Conservation (phyloP, 1,140 invertebrate species). For the Piezodorus guildinii region DNA sequence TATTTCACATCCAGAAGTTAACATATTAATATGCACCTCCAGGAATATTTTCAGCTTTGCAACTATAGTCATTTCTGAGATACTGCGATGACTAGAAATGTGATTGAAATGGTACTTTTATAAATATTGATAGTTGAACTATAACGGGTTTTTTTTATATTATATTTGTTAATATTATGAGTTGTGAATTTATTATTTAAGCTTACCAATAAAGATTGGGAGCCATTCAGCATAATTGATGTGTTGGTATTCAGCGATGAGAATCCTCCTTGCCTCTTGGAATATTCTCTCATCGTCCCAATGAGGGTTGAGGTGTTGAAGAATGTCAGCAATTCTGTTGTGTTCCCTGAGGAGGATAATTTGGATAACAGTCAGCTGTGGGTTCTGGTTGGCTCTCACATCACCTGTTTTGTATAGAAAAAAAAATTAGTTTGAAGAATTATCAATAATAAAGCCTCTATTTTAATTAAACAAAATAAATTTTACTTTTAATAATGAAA, state of each 20-base stretch:
- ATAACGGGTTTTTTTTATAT: too few relatives aligned
- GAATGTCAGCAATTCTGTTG: constrained; percentile 46
- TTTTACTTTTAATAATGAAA: too few relatives aligned
- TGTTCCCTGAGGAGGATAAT: constrained; percentile 53
- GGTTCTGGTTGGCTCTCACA: constrained; percentile 49
- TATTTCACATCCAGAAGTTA: too few relatives aligned
- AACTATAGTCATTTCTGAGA: too few relatives aligned
- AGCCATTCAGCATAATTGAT: constrained; percentile 50
- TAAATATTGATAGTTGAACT: too few relatives aligned
- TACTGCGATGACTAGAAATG: too few relatives aligned
- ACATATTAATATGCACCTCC: too few relatives aligned
- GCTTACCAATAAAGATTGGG: constrained; percentile 41
- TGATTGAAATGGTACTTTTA: too few relatives aligned
- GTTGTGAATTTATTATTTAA: neutral
- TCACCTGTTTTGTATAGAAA: constrained; percentile 40
- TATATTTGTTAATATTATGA: too few relatives aligned
- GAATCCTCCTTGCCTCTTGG: constrained; percentile 51
- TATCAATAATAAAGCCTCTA: too few relatives aligned
- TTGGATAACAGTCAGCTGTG: constrained; percentile 44
- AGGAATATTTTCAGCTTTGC: too few relatives aligned
- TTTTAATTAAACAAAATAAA: too few relatives aligned
- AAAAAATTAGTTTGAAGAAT: neutral
- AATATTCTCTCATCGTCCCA: constrained; percentile 51
- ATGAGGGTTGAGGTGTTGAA: constrained; percentile 47
- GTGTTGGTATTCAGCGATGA: constrained; percentile 44